Evolutionary conservation across 2,888 invertebrate species (phyloP).

Genomic region (Apeira syringaria): DNA sequence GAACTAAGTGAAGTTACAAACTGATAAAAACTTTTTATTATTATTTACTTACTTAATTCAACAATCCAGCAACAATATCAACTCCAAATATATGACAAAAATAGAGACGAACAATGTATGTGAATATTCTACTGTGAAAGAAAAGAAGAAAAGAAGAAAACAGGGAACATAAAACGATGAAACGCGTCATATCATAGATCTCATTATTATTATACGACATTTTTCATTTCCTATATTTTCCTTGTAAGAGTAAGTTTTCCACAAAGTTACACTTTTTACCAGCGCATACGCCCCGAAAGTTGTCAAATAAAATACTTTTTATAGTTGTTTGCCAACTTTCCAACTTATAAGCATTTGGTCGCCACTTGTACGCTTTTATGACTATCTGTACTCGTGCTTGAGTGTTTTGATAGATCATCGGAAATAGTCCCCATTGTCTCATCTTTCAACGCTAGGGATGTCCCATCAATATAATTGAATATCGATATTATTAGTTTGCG

Average conservation of each 20-base stretch:
- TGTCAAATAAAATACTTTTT: constrained; percentile 18
- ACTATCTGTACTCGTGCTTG: constrained; percentile 30
- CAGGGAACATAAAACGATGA: no score
- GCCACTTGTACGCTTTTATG: constrained; percentile 32
- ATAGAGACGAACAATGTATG: no score
- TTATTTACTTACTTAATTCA: no score
- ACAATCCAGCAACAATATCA: no score
- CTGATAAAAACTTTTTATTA: no score
- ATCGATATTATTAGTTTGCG: background rate
- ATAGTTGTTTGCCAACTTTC: constrained; percentile 16
- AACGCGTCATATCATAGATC: background rate
- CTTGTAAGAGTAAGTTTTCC: constrained; percentile 9
- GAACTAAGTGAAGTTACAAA: no score
- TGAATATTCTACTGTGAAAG: no score
- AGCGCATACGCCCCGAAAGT: constrained; percentile 13
- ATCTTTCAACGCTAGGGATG: constrained; percentile 20
- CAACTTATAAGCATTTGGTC: constrained; percentile 16
- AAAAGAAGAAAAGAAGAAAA: no score
- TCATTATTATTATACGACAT: constrained; percentile 5
- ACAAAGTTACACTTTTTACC: constrained; percentile 18
- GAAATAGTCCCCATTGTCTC: constrained; percentile 52
- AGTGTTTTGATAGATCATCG: constrained; percentile 58
- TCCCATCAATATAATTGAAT: background rate
- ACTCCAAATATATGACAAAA: no score
- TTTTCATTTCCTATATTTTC: constrained; percentile 6